Base-by-base conservation (phyloP, 1,140 invertebrate genomes). In the Drosophila paulistorum region DNA sequence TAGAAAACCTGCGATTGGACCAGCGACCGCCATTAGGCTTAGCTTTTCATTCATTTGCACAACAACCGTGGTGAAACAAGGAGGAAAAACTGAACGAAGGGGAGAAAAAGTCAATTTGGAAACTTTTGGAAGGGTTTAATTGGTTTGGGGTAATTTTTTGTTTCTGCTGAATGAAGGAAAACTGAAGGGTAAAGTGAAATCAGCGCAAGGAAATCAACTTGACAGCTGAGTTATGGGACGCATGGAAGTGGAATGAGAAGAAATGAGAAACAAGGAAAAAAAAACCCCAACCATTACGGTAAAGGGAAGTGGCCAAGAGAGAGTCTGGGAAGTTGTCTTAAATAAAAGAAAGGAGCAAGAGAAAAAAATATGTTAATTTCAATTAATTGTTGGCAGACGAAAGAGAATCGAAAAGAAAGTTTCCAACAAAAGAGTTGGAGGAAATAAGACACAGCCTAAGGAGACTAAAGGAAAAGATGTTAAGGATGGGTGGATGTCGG, bases 331-430 rank as follows among this genome's bases (percentile, higher is more conserved):
- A 73, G 65, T 83, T 79, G 81, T 68, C 77, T 84, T 74, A 65
- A 83, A 83, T 83, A 83, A 83, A 83, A 80, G 69, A 77, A 64
- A 23, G 45, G 10, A 17, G 7, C 2, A 17, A 48, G 7, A 17
- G 7, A 17, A 77, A 74, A 74, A 86, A 86, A 86, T 82, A 86
- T 86, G 82, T 87, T 86, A 86, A 82, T 86, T 86, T 87, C 83
- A 87, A 86, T 86, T 86, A 86, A 86, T 86, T 86, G 83, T 82
- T 79, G 75, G 82, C 75, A 71, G 59, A 14, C 26, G 68, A 59
- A 23, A 64, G 30, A 64, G 45, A 20, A 60, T 23, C 37, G 20
- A 57, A 68, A 76, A 67, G 65, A 78, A 65, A 13, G 13, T 51
- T 51, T 51, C 17, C 17, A 20, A 2, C 10, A 48, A 59, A 35